Base-by-base conservation (phyloP, 2,797 vertebrate species). In the Bryconaethiops microstoma region DNA sequence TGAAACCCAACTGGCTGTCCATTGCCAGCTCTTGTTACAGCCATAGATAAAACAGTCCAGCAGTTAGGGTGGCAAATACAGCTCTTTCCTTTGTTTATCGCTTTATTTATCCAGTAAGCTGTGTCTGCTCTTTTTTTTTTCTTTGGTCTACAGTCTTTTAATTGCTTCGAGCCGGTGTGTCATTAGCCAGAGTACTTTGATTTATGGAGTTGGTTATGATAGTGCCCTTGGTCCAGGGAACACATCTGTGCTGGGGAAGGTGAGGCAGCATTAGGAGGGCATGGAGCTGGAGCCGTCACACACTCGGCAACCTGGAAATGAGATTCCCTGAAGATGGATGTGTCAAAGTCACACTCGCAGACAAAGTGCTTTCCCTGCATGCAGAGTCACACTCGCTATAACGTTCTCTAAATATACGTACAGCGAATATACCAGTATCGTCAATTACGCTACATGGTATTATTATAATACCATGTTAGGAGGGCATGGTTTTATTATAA, bases 151-250 rank as follows among this genome's bases (percentile, higher is more conserved):
- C 54, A 69, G 59, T 54, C 39, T 64, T 74, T 85, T 85, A 86
- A 88, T 87, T 86, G 82, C 80, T 77, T 52, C 7, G 64, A 72
- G 75, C 70, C 78, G 13, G 7, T 80, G 29, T 87, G 85, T 82
- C 83, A 87, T 87, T 83, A 86, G 80, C 40, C 68, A 78, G 78
- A 79, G 65, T 83, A 35, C 59, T 83, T 80, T 86, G 86, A 89
- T 88, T 87, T 87, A 90, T 87, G 81, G 67, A 80, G 77, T 80
- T 35, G 62, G 72, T 68, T 80, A 64, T 77, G 69, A 80, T 78
- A 48, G 81, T 62, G 23, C 74, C 79, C 74, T 77, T 83, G 82
- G 78, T 84, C 65, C 50, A 63, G 40, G 55, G 68, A 82, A 75
- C 74, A 77, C 70, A 82, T 72, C 78, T 80, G 79, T 74, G 77